phyloP scores from a whole-genome alignment of 2,113 vertebrate species.

The Axis porcinus region DNA sequence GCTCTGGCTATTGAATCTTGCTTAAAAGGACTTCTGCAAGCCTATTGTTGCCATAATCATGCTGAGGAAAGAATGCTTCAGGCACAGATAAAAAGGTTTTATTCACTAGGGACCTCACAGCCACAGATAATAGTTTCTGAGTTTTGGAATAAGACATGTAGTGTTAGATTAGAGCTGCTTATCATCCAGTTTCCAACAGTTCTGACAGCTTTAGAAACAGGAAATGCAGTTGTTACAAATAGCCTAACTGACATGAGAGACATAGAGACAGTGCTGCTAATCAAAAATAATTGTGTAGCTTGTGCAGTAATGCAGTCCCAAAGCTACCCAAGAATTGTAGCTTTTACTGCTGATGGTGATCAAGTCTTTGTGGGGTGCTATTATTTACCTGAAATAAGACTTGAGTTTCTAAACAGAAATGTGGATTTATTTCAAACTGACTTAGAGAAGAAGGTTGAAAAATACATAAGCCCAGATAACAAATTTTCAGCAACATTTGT shows the following conservation, averaged over 20 bases:
- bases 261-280: constrained; percentile 92
- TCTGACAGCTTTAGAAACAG: constrained; percentile 90
- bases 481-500: neutral
- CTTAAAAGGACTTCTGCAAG: constrained; percentile 85
- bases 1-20: constrained; percentile 90
- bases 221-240: constrained; percentile 90
- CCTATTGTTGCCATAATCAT: constrained; percentile 94
- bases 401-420: constrained; percentile 87
- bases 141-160: constrained; percentile 83
- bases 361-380: constrained; percentile 88
- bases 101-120: constrained; percentile 72
- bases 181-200: constrained; percentile 90
- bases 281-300: constrained; percentile 88
- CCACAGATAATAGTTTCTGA: constrained; percentile 89
- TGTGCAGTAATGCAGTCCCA: constrained; percentile 87
- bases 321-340: constrained; percentile 87
- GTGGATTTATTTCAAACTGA: constrained; percentile 79
- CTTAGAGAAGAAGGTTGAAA: neutral
- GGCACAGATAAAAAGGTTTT: constrained; percentile 82
- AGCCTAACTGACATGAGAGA: constrained; percentile 92
- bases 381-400: constrained; percentile 85
- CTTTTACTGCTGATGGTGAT: constrained; percentile 91
- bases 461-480: neutral
- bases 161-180: constrained; percentile 87
- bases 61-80: constrained; percentile 88